These are phyloP conservation scores for Eospalax fontanierii DNA, from an alignment of 2,797 vertebrate genomes.

Conservation along the genomic window DNA sequence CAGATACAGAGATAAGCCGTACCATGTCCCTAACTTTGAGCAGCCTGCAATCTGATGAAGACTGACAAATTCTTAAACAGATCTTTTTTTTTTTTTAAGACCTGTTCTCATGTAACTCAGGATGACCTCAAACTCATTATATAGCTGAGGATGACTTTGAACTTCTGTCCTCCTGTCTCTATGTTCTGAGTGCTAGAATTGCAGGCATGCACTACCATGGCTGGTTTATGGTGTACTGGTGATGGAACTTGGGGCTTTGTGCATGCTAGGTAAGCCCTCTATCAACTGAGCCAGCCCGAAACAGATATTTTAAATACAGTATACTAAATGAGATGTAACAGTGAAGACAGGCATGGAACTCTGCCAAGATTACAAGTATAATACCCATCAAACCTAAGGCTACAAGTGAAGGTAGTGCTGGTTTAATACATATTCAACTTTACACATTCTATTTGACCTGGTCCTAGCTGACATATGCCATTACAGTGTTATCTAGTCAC, in stretches of 20 bases:
- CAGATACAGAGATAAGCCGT: neutral
- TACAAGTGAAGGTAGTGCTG: neutral
- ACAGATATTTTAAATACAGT: constrained; percentile 19
- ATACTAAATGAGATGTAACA: neutral
- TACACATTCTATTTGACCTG: neutral
- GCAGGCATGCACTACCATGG: neutral
- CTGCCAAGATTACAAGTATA: constrained; percentile 25
- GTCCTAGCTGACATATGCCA: neutral
- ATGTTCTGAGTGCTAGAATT: neutral
- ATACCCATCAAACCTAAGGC: neutral
- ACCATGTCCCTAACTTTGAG: neutral
- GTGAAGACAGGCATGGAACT: neutral
- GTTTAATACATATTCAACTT: neutral
- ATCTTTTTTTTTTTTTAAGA: neutral
- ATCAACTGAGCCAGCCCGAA: neutral
- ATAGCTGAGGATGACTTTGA: neutral
- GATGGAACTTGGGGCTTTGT: neutral
- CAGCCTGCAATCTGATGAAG: neutral
- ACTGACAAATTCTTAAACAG: neutral
- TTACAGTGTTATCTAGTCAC: neutral
- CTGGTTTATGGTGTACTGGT: neutral
- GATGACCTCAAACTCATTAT: neutral
- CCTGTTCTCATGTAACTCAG: neutral
- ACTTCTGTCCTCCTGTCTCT: neutral
- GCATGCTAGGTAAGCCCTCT: neutral